A percentile compares a stretch with the other conserved stretches of the same genome.
Evolutionary conservation across 2,797 vertebrate species (phyloP).

Genomic region (Channa striata): DNA sequence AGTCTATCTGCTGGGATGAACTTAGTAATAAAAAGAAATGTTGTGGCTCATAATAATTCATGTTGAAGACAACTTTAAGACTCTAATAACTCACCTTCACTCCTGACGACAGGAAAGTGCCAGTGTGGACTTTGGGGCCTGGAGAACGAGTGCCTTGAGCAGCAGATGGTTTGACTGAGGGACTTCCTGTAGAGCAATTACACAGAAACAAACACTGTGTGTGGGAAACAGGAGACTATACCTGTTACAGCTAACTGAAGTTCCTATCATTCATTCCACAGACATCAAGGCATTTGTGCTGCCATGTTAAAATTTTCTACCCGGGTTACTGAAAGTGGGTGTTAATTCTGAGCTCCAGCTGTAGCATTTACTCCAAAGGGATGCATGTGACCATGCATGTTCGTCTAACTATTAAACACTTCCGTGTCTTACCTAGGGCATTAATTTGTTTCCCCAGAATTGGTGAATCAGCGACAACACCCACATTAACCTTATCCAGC

Average conservation of each 20-base stretch:
- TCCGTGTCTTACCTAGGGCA: slow-evolving; percentile 11
- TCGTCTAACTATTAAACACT: background rate
- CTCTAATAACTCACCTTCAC: slow-evolving; percentile 89
- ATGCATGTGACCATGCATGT: no score
- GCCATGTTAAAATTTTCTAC: slow-evolving; percentile 1
- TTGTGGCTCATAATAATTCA: slow-evolving; percentile 6
- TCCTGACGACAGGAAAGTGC: slow-evolving; percentile 91
- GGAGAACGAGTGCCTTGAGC: slow-evolving; percentile 91
- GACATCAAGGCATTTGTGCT: slow-evolving; percentile 4
- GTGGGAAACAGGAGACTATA: slow-evolving; percentile 11
- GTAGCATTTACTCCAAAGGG: background rate
- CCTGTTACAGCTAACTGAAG: background rate
- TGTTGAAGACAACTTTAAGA: slow-evolving; percentile 13
- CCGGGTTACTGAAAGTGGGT: slow-evolving; percentile 9
- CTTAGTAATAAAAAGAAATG: slow-evolving; percentile 13
- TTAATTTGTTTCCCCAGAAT: slow-evolving; percentile 25
- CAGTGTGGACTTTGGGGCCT: slow-evolving; percentile 93
- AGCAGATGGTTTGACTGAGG: slow-evolving; percentile 88
- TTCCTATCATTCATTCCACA: slow-evolving; percentile 5
- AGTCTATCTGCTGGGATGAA: slow-evolving; percentile 4
- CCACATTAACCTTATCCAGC: slow-evolving; percentile 57
- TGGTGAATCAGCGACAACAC: slow-evolving; percentile 63
- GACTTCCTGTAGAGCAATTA: slow-evolving; percentile 86
- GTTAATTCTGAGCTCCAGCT: slow-evolving; percentile 9
- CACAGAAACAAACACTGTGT: slow-evolving; percentile 36